These are phyloP conservation scores for Tragelaphus eurycerus DNA, from an alignment of 2,797 vertebrate genomes.

Conservation along the genomic window DNA sequence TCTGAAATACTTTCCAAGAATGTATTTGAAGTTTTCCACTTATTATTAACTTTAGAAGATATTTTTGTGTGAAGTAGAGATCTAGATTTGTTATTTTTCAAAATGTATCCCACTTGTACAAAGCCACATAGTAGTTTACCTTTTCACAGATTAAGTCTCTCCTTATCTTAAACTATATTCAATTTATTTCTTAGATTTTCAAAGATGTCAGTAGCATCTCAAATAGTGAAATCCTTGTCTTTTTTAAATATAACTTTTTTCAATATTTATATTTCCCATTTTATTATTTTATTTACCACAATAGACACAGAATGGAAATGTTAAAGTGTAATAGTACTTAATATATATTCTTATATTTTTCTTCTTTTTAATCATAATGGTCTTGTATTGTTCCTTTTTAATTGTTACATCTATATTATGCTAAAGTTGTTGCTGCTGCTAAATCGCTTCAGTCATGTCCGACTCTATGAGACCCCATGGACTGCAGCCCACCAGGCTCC, in stretches of 20 bases:
- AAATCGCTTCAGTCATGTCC: neutral
- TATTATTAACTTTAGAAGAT: neutral
- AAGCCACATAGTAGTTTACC: neutral
- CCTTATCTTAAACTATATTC: neutral
- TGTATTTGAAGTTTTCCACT: neutral
- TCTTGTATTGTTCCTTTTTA: neutral
- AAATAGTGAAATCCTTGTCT: neutral
- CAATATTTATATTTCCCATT: neutral
- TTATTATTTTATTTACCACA: neutral
- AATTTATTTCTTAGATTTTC: neutral
- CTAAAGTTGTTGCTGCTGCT: neutral
- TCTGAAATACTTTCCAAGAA: neutral
- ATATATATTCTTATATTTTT: neutral
- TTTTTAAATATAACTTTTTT: neutral
- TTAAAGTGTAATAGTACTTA: neutral
- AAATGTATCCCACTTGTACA: neutral
- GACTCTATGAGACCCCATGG: neutral
- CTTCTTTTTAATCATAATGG: neutral
- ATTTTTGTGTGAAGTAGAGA: neutral
- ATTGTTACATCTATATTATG: neutral
- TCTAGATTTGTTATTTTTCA: neutral
- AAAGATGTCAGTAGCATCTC: neutral
- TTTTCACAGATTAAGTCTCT: neutral
- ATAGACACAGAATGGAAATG: neutral
- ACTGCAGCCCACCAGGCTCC: neutral